A percentile compares a stretch with the other conserved stretches of the same genome.
Conservation (phyloP, 2,888 invertebrate species). For the Spisula solida region DNA sequence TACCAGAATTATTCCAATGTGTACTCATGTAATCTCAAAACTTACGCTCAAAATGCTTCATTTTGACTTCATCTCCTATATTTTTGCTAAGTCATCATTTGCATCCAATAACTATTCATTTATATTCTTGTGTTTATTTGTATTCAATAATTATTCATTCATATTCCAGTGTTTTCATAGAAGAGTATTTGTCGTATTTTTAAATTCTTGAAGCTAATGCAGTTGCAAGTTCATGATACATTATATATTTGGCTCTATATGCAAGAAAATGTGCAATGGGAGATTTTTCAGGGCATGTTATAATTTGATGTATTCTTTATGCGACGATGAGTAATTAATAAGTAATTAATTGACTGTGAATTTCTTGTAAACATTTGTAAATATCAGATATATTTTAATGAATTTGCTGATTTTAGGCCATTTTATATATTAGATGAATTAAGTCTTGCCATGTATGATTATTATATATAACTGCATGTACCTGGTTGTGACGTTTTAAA, state of each 20-base stretch:
- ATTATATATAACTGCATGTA: not conserved
- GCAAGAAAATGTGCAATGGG: not conserved
- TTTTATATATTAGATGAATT: not conserved
- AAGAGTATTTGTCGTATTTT: no score
- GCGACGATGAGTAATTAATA: not conserved
- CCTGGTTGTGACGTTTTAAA: not conserved
- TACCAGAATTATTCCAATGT: not conserved
- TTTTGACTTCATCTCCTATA: not conserved
- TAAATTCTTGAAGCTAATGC: no score
- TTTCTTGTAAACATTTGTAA: not conserved
- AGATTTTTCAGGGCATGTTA: not conserved
- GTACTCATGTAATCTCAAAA: not conserved
- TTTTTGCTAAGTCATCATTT: not conserved
- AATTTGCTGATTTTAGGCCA: not conserved
- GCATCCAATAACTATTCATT: not conserved
- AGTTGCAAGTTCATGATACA: no score
- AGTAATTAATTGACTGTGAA: not conserved
- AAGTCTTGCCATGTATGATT: not conserved
- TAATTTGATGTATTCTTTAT: not conserved
- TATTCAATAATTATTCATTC: not conserved
- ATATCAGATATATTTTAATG: not conserved
- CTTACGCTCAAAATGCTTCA: not conserved
- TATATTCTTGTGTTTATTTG: no score
- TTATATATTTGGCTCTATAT: no score
- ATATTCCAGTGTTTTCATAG: no score